phyloP scores from a whole-genome alignment of 2,113 vertebrate species.

The Carassius gibelio region DNA sequence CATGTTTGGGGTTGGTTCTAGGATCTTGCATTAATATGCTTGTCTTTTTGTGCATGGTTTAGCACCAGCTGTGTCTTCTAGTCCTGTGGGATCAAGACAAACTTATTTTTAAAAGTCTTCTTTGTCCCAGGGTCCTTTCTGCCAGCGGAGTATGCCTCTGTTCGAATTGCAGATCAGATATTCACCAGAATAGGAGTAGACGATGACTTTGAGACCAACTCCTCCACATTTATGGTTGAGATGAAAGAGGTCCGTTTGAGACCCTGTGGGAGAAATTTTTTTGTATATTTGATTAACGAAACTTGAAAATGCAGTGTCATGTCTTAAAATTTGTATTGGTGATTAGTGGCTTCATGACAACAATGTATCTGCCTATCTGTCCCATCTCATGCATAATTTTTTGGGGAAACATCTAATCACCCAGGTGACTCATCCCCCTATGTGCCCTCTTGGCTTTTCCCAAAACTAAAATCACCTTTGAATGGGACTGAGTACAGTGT shows the following conservation, averaged over 20 bases:
- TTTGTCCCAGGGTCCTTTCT: slow-evolving; percentile 87
- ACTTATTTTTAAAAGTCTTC: neutral
- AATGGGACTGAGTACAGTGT: neutral
- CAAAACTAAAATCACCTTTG: neutral
- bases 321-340: neutral
- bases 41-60: neutral
- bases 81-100: slow-evolving; percentile 6
- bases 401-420: neutral
- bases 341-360: neutral
- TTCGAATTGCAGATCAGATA: slow-evolving; percentile 91
- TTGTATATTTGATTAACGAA: neutral
- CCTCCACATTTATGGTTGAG: slow-evolving; percentile 96
- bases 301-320: neutral
- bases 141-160: slow-evolving; percentile 90
- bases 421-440: neutral
- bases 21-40: neutral
- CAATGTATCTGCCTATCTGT: neutral
- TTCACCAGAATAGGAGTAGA: slow-evolving; percentile 97
- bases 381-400: neutral
- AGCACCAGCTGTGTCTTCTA: neutral
- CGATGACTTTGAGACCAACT: slow-evolving; percentile 96
- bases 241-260: slow-evolving; percentile 86
- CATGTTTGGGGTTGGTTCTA: neutral
- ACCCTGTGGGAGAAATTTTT: neutral
- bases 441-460: neutral